Conservation (phyloP, 1,140 invertebrate species). For the Vanessa atalanta region DNA sequence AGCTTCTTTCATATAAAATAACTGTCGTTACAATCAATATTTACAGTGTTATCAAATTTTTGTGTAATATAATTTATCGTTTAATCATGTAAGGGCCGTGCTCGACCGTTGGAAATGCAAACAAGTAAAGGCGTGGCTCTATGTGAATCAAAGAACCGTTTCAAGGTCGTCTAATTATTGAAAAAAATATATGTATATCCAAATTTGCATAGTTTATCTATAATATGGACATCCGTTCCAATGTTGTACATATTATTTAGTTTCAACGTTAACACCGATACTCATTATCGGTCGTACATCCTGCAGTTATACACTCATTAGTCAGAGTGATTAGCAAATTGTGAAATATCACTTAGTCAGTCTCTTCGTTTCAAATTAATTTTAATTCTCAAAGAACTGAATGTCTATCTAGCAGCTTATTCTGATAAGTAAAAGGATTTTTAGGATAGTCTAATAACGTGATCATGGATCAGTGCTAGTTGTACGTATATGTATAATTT, state of each 20-base stretch:
- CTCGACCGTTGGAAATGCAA: conserved; percentile 61
- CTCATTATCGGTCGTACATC: conserved; percentile 54
- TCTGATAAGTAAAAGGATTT: too few species aligned
- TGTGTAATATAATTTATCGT: conserved; percentile 62
- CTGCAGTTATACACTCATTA: conserved; percentile 61
- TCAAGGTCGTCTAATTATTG: conserved; percentile 52
- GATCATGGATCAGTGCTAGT: too few species aligned
- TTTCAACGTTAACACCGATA: background rate
- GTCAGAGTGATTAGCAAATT: conserved; percentile 49
- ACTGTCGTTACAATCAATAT: conserved; percentile 61
- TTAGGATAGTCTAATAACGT: too few species aligned
- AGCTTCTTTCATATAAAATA: conserved; percentile 57
- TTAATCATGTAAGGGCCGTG: conserved; percentile 59
- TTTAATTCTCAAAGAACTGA: conserved; percentile 5
- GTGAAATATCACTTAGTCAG: conserved; percentile 45
- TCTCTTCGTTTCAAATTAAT: conserved; percentile 16
- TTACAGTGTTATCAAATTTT: conserved; percentile 54
- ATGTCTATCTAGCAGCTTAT: too few species aligned
- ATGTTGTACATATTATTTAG: conserved; percentile 18
- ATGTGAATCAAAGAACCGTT: conserved; percentile 46
- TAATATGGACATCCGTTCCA: conserved; percentile 48
- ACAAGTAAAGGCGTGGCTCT: conserved; percentile 56
- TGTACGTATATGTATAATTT: too few species aligned
- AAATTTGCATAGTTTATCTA: conserved; percentile 38
- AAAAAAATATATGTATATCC: conserved; percentile 31